phyloP scores from a whole-genome alignment of 2,113 vertebrate genomes.

The Mobula hypostoma region DNA sequence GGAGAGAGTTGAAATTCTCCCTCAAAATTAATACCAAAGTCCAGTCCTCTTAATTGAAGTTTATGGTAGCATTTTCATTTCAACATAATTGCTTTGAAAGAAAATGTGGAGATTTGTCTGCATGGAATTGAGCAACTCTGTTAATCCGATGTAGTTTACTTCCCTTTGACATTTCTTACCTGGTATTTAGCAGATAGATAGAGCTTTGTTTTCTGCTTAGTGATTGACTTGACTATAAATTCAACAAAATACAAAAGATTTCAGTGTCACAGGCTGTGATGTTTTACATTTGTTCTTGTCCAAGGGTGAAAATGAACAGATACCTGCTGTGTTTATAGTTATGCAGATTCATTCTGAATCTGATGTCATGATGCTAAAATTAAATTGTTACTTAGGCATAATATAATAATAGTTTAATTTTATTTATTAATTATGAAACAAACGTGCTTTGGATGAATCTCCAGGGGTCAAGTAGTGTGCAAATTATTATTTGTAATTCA shows the following conservation, averaged over 20 bases:
- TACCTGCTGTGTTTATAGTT: neutral
- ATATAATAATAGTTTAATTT: neutral
- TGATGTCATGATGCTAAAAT: neutral
- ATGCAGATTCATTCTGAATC: neutral
- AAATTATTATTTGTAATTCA: neutral
- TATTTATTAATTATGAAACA: conserved; percentile 9
- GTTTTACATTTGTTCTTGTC: neutral
- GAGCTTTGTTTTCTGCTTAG: neutral
- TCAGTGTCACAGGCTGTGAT: neutral
- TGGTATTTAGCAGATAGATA: neutral
- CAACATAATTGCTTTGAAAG: neutral
- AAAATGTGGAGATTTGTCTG: neutral
- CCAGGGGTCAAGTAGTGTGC: neutral
- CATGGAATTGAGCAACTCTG: neutral
- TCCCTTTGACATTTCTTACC: neutral
- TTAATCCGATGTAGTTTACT: neutral
- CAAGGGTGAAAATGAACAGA: neutral
- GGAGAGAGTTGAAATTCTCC: neutral
- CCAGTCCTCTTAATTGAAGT: neutral
- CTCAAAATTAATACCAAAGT: neutral
- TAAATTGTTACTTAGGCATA: neutral
- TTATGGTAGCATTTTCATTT: neutral
- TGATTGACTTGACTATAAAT: neutral
- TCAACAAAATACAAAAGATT: neutral
- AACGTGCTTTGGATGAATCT: neutral